phyloP scores from a whole-genome alignment of 2,797 vertebrate genomes.

The Clarias platycephalus region DNA sequence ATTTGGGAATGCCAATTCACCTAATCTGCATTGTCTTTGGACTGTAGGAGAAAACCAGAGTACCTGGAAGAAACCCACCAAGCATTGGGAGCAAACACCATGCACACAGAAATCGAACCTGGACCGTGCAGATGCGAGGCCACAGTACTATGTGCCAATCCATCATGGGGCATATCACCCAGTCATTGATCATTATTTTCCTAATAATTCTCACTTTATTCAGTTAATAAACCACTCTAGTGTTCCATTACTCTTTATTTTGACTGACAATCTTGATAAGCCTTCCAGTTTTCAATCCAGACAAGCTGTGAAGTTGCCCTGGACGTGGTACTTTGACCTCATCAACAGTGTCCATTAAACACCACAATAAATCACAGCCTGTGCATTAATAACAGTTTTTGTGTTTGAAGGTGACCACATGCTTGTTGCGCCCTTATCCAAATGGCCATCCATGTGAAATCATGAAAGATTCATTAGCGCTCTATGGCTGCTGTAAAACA shows the following conservation, averaged over 20 bases:
- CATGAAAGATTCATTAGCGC: slow-evolving; percentile 91
- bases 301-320: neutral
- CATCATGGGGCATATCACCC: neutral
- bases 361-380: neutral
- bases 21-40: too few species aligned
- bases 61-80: too few species aligned
- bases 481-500: slow-evolving; percentile 79
- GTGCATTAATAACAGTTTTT: slow-evolving; percentile 44
- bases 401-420: slow-evolving; percentile 61
- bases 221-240: neutral
- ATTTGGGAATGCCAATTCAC: too few species aligned
- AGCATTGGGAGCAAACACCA: too few species aligned
- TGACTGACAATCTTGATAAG: neutral
- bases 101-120: too few species aligned
- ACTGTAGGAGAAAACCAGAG: too few species aligned
- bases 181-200: neutral
- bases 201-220: slow-evolving; percentile 8
- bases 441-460: slow-evolving; percentile 78
- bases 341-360: neutral
- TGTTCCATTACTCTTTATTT: neutral
- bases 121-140: too few species aligned
- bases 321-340: neutral
- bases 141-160: too few species aligned
- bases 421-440: slow-evolving; percentile 76
- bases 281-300: neutral